These are phyloP conservation scores for Ophion ventricosus DNA, from an alignment of 2,888 invertebrate species.

Conservation along the genomic window DNA sequence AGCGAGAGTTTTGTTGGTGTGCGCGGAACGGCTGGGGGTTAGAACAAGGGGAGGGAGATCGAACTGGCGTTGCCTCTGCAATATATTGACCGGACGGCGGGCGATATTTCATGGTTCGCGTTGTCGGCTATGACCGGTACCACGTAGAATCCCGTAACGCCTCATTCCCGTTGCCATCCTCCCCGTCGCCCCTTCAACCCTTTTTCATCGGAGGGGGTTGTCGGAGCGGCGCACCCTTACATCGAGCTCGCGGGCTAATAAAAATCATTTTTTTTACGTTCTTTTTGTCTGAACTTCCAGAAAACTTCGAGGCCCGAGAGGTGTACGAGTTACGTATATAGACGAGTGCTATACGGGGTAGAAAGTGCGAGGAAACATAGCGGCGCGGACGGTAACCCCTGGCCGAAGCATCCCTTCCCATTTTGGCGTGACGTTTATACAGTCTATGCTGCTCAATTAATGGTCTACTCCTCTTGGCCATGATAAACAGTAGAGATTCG, in stretches of 20 bases:
- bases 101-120: conserved; percentile 70
- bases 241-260: conserved; percentile 55
- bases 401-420: conserved; percentile 1
- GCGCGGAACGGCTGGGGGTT: not conserved
- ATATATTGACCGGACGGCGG: conserved; percentile 73
- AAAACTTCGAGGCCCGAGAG: conserved; percentile 53
- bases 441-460: conserved; percentile 63
- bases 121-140: conserved; percentile 69
- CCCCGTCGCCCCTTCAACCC: conserved; percentile 26
- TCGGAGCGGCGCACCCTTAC: not conserved
- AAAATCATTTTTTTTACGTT: conserved; percentile 19
- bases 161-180: conserved; percentile 42
- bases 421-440: conserved; percentile 54
- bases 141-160: conserved; percentile 59
- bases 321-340: not conserved
- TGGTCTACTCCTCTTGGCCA: conserved; percentile 57
- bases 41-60: not conserved
- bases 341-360: not conserved
- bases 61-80: conserved; percentile 67
- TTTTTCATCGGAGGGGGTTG: conserved; percentile 1
- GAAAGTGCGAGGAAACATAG: conserved; percentile 46
- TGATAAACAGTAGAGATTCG: conserved; percentile 56
- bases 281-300: conserved; percentile 44
- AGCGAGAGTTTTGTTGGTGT: conserved; percentile 18
- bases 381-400: conserved; percentile 12